Base-by-base conservation (phyloP, 2,797 vertebrate species). In the Sarcoramphus papa region DNA sequence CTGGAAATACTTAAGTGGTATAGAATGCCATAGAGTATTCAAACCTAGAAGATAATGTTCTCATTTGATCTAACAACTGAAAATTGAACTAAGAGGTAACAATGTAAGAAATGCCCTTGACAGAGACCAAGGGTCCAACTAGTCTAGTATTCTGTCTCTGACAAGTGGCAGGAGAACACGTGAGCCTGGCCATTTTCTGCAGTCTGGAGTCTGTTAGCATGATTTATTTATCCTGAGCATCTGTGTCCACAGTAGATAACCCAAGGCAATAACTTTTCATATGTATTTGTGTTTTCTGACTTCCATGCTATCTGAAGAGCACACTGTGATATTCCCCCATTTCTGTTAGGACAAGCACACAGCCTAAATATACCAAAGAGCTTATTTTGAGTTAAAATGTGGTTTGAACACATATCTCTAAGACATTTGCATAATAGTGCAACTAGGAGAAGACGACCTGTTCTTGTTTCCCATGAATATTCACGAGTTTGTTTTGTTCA, bases 231-330 rank as follows among this genome's bases (percentile, higher is more conserved):
- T 78, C 35, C 27, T 50, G 35, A 88, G 27, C 75, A 88, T 90
- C 81, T 96, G 90, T 95, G 74, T 73, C 41, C 53, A 77, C 53
- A 85, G 75, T 54, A 68, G 73, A 63, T 91, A 95, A 95, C 60
- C 41, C 40, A 74, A 57, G 40, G 65, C 74, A 82, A 30, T 87
- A 74, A 64, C 41, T 81, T 78, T 69, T 65, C 12, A 19, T 53
- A 54, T 57, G 20, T 84, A 64, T 75, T 95, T 72, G 33, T 25
- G 12, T 69, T 90, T 88, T 73, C 83, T 70, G 78, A 28, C 28
- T 93, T 83, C 21, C 3, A 1, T 69, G 19, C 62, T 84, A 9
- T 85, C 41, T 88, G 73, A 91, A 68, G 57, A 85, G 50, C 69
- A 54, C 22, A 13, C 13, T 51, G 5, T 73, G 60, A 35, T 91